Base-by-base conservation (phyloP, 2,113 vertebrate genomes). In the Hippopotamus amphibius region DNA sequence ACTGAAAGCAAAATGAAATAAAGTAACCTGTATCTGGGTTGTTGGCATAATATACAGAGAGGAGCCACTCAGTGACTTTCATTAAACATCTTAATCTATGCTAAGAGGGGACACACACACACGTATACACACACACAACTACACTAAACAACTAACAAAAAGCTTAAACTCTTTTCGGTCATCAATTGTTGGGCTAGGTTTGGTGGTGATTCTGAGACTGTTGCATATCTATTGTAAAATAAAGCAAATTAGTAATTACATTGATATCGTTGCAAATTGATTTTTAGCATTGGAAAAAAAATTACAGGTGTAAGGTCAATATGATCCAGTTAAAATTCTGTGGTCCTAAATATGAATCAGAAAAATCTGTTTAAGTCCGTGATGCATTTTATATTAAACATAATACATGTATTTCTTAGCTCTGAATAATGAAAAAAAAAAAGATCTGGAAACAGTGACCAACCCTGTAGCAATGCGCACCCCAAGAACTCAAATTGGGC, bases 181-280 rank as follows among this genome's bases (percentile, higher is more conserved):
- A 69, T 69, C 33, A 72, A n/a, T 24, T 61, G 10, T 28, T n/a
- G 1, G 3, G 6, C 63, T 61, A 76, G 2, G 6, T 65, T 55
- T 83, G 16, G 59, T 16, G 16, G 55, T 41, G 69, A 68, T 69
- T 85, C n/a, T 76, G 37, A 93, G 33, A 82, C 6, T 59, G 66
- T 0, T 50, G n/a, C 33, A 22, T 28, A 43, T 30, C 0, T 26
- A 1, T 26, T 72, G n/a, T 24, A 7, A 89, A 97, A 90, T 61
- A 80, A 84, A 91, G 33, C 28, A 84, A 97, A 88, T 66, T 74
- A 65, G 37, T 74, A 82, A 88, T 80, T 59, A 92, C 65, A 28
- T 74, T 84, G 22, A 13, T 92, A 15, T 82, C 53, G 48, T 14
- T 71, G 7, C 13, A 93, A 87, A 87, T 7, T 81, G 33, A 86